phyloP scores from a whole-genome alignment of 2,113 vertebrate genomes.

The Pogonocichla stellata region DNA sequence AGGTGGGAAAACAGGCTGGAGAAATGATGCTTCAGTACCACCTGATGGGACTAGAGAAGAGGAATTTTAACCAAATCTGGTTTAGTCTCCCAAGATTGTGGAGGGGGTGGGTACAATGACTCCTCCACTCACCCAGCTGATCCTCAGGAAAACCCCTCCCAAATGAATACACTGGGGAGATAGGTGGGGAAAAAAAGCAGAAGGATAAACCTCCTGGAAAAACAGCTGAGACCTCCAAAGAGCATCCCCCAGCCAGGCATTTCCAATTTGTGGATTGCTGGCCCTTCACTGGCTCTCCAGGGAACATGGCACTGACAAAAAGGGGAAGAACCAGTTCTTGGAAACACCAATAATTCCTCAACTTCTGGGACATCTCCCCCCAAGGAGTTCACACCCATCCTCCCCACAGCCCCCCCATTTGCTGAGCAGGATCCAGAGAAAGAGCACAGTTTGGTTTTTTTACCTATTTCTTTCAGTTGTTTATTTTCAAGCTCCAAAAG shows the following conservation, averaged over 20 bases:
- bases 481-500: conserved; percentile 47
- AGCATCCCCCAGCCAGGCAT: not conserved
- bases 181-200: fast-evolving
- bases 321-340: not conserved
- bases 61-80: not conserved
- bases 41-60: not conserved
- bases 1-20: not conserved
- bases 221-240: not conserved
- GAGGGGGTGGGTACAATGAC: fast-evolving
- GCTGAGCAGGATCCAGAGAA: not conserved
- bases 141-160: not conserved
- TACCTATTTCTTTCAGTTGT: not conserved
- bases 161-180: not conserved
- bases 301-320: not conserved
- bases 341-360: not conserved
- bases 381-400: fast-evolving
- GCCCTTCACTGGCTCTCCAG: not conserved
- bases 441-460: not conserved
- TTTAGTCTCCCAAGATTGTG: not conserved
- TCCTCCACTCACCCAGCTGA: not conserved
- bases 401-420: not conserved
- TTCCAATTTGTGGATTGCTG: not conserved
- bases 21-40: not conserved
- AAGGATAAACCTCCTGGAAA: not conserved
- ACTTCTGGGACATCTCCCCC: not conserved